Percentiles rank a stretch among this genome's conserved stretches.
phyloP scores from a whole-genome alignment of 2,113 vertebrate genomes.

The Cryptotis parvus region DNA sequence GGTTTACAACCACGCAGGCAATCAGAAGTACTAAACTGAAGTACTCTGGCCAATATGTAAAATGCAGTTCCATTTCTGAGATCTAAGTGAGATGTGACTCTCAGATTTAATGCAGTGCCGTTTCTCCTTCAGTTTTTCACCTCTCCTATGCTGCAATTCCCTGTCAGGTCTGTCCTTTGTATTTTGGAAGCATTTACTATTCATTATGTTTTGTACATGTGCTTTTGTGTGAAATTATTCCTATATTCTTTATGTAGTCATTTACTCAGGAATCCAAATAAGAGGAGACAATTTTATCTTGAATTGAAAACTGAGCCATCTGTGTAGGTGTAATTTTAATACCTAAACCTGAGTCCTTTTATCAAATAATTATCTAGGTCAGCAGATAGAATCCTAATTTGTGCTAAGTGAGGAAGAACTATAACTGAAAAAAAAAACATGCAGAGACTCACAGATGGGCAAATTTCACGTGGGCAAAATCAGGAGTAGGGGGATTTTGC shows the following conservation, averaged over 20 bases:
- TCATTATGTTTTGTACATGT: not conserved
- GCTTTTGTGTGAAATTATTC: not conserved
- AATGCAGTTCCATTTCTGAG: not conserved
- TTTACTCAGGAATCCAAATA: slow-evolving; percentile 25
- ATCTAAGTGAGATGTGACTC: not conserved
- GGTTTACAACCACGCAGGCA: not conserved
- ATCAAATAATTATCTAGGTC: not conserved
- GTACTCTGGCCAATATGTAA: not conserved
- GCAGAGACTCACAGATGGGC: not conserved
- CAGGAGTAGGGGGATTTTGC: not conserved
- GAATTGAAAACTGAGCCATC: slow-evolving; percentile 34
- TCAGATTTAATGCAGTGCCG: not conserved
- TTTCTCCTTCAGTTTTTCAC: not conserved
- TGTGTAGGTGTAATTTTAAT: not conserved
- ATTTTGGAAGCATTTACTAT: not conserved
- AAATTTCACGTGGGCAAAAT: not conserved
- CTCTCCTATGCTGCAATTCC: not conserved
- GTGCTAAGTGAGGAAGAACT: not conserved
- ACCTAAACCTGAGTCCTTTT: slow-evolving; percentile 16
- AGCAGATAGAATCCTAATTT: not conserved
- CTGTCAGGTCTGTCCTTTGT: not conserved
- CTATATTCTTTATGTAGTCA: not conserved
- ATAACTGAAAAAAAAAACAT: not conserved
- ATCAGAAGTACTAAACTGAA: not conserved
- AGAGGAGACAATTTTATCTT: slow-evolving; percentile 9